phyloP scores from a whole-genome alignment of 2,113 vertebrate species.

The Cricetomys ansorgei region DNA sequence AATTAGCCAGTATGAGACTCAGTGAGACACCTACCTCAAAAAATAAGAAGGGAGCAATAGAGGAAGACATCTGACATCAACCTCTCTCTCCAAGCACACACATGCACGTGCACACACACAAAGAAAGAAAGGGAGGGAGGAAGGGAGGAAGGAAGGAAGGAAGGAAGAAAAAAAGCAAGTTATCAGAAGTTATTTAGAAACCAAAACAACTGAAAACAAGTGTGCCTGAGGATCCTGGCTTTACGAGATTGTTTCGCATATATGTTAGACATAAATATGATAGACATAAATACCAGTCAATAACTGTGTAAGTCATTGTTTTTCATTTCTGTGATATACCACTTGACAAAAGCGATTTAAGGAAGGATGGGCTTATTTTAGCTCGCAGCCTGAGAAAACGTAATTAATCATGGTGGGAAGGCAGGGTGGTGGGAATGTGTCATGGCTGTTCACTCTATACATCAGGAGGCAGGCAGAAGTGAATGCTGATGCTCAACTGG shows the following conservation, averaged over 20 bases:
- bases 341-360: too few relatives aligned
- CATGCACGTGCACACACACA: neutral
- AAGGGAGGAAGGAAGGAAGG: too few relatives aligned
- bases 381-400: too few relatives aligned
- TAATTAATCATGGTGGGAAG: too few relatives aligned
- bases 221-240: neutral
- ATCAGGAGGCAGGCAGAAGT: too few relatives aligned
- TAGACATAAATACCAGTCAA: neutral
- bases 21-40: neutral
- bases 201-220: neutral
- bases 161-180: neutral
- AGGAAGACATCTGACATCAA: neutral
- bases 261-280: neutral
- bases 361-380: too few relatives aligned
- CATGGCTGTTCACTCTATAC: too few relatives aligned
- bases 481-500: too few relatives aligned
- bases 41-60: neutral
- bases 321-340: neutral
- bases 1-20: neutral
- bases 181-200: conserved; percentile 7
- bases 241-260: neutral
- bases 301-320: neutral
- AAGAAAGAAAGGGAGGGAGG: neutral
- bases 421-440: too few relatives aligned
- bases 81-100: neutral